phyloP scores from a whole-genome alignment of 2,888 invertebrate species.

The Trilocha varians region DNA sequence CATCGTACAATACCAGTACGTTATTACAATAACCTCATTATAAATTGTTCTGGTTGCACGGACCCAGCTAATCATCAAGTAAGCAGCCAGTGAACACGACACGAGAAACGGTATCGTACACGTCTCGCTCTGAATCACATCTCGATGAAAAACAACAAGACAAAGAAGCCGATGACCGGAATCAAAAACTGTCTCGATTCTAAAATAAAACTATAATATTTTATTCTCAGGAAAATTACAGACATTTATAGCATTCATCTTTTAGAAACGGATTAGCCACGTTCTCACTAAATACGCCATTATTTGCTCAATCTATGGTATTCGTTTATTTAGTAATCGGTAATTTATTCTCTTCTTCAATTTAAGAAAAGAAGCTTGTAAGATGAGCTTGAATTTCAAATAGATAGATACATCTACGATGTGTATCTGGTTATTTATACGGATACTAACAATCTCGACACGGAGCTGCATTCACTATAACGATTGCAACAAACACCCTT shows the following conservation, averaged over 20 bases:
- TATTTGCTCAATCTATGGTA: no score
- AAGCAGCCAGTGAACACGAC: slow-evolving; percentile 32
- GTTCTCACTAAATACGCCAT: no score
- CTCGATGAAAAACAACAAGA: slow-evolving; percentile 12
- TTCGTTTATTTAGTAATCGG: no score
- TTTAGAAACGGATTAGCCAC: no score
- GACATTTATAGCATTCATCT: no score
- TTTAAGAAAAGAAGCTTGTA: no score
- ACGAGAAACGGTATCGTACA: slow-evolving; percentile 52
- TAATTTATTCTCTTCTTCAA: no score
- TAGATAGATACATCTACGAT: background rate
- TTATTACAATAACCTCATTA: slow-evolving; percentile 50
- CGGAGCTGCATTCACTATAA: background rate
- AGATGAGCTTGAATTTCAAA: no score
- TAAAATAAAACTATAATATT: background rate
- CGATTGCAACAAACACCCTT: slow-evolving; percentile 6
- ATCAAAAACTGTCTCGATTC: slow-evolving; percentile 3
- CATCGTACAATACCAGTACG: slow-evolving; percentile 21
- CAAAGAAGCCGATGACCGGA: slow-evolving; percentile 32
- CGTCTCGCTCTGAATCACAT: slow-evolving; percentile 50
- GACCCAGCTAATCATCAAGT: slow-evolving; percentile 34
- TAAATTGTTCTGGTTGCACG: slow-evolving; percentile 41
- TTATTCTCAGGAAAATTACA: no score
- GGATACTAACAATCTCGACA: background rate
- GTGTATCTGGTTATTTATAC: no score